Evolutionary conservation across 2,888 invertebrate genomes (phyloP).

Genomic region (Pristionchus maxplancki): DNA sequence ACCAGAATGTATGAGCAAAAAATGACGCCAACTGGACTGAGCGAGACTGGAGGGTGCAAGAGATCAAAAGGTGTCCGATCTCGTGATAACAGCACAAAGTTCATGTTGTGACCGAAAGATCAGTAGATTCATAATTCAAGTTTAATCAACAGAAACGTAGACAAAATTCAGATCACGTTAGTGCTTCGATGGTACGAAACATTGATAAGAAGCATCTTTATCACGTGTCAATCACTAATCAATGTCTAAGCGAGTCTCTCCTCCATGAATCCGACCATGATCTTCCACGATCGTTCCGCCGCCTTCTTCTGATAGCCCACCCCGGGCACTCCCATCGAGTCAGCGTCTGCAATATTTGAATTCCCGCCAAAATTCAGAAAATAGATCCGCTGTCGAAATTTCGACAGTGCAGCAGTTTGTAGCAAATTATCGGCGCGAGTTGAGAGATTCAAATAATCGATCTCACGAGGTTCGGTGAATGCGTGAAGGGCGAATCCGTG

Average conservation of each 20-base stretch:
- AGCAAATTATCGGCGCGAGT: no score
- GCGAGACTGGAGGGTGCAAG: background rate
- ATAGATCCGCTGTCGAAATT: background rate
- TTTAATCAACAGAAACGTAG: no score
- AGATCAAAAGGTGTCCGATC: no score
- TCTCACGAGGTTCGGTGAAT: constrained; percentile 65
- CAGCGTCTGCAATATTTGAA: constrained; percentile 12
- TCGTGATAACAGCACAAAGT: no score
- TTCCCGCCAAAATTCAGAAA: background rate
- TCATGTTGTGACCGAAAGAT: no score
- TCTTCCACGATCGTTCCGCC: constrained; percentile 44
- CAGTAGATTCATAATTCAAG: no score
- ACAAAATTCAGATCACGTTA: no score
- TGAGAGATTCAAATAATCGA: no score
- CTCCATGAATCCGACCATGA: constrained; percentile 30
- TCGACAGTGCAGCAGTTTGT: background rate
- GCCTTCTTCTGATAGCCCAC: constrained; percentile 45
- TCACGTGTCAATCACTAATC: background rate
- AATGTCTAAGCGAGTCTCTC: constrained; percentile 5
- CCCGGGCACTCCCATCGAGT: constrained; percentile 37
- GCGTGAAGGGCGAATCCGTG: constrained; percentile 70
- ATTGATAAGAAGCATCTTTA: no score
- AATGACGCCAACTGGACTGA: background rate
- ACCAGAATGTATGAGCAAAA: background rate
- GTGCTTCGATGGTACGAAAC: no score